Base-by-base conservation (phyloP, 2,888 invertebrate genomes). In the Cosmia trapezina region DNA sequence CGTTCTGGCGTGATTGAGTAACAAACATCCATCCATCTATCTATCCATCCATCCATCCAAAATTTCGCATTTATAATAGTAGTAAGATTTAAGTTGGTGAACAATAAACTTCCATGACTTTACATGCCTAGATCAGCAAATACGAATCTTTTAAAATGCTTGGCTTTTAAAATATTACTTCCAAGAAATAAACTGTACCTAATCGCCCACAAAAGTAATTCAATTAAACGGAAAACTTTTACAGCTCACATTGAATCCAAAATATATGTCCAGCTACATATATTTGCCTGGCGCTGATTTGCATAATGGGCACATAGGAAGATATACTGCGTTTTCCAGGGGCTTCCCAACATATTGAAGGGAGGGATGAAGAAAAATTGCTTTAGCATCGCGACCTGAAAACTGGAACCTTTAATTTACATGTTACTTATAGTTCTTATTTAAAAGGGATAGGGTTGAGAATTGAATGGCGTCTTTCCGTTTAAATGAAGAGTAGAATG, bases 331-430 rank as follows among this genome's bases (percentile, higher is more conserved):
- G 87, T 88, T 89, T 89, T 91, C 88, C 89, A 90, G 89, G 86
- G 88, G 88, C 90, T 89, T 87, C 89, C 90, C 90, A 94, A 94
- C 94, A 94, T 95, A 95, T 95, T 95, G 94, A 88, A 91, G 89
- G 92, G 91, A 92, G 70, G 77, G 86, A 86, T 92, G 90, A 92
- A 94, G 93, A 94, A 93, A 94, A 94, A 94, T 94, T 89, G 92
- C 91, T 88, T 84, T 78, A 85, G 87, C 91, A 89, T 91, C 90
- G 90, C 89, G 89, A 86, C 87, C 87, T 90, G 92, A 90, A 94
- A 94, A 92, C 89, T 88, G 88, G 88, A 84, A 89, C 90, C 90
- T 88, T 89, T 91, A 91, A 93, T 93, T 93, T 91, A 87, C 86
- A 77, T 81, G 61, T 73, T 37, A 72, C 53, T 72, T 67, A 82